Evolutionary conservation across 2,888 invertebrate species (phyloP), one percentile per base, ranked within the genome.

Genomic region (Leptinotarsa rubiginosa): DNA sequence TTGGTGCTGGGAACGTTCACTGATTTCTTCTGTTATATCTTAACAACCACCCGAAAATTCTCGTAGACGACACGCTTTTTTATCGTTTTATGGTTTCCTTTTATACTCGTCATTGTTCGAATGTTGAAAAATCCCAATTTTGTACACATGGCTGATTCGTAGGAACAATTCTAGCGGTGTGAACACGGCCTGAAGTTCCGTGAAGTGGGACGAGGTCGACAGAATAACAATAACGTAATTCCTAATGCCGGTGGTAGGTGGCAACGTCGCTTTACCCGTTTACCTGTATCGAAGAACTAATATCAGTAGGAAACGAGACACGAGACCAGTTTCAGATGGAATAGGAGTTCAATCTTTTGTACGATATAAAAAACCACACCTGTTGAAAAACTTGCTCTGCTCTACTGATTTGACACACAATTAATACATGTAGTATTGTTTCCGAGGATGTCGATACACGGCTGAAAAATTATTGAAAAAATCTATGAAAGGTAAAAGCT

Each of bases 161-260:
- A 72, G 69, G 73, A 75, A 78, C 79, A 74, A 75, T 81, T 82
- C 78, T 74, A 76, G 82, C 81, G 80, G 84, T 82, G 84, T 86
- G 83, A 85, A 82, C 79, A 81, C 75, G 85, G 83, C 85, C 85
- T 83, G 82, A 83, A 84, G 86, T 86, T 86, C 86, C 84, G 85
- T 85, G 85, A 87, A 87, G 87, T 87, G 86, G 87, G 87, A 87
- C 87, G 87, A 87, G 87, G 87, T 86, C 87, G 86, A 71, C 68
- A 82, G 80, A 83, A 85, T 84, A 85, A 85, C 84, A 85, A 84
- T 84, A 85, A 84, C 84, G 85, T 47, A 67, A 49, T 67, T 56
- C 56, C 47, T 56, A 20, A 22, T 56, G 22, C 56, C 56, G 56
- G 56, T 15, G 22, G 22, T 56, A 83, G 74, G 80, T 79, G 85